phyloP scores from a whole-genome alignment of 2,797 vertebrate genomes.

The Diceros bicornis region DNA sequence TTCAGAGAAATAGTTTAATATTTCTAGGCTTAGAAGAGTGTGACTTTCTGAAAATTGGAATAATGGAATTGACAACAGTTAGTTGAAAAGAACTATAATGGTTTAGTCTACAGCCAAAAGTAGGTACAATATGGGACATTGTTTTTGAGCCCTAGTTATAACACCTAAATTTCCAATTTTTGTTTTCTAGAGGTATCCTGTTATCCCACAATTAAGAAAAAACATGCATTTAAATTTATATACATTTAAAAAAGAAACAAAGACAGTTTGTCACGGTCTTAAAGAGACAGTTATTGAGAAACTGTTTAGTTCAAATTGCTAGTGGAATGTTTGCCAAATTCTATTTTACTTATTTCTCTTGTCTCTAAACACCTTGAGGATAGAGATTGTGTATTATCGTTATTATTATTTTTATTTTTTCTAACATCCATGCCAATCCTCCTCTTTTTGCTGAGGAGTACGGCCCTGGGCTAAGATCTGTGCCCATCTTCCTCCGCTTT shows the following conservation, averaged over 20 bases:
- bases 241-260: slow-evolving; percentile 39
- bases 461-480: no score
- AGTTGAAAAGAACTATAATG: slow-evolving; percentile 15
- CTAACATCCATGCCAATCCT: no score
- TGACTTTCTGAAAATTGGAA: slow-evolving; percentile 37
- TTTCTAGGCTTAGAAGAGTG: background rate
- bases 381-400: background rate
- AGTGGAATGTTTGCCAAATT: slow-evolving; percentile 54
- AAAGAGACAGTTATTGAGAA: slow-evolving; percentile 13
- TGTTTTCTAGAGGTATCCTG: background rate
- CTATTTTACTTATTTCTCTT: background rate
- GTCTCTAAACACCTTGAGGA: slow-evolving; percentile 8
- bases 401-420: no score
- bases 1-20: slow-evolving; percentile 10
- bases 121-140: background rate
- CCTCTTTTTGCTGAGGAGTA: no score
- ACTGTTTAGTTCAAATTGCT: slow-evolving; percentile 35
- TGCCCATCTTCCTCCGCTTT: no score
- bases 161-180: slow-evolving; percentile 12
- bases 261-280: background rate
- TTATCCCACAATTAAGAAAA: slow-evolving; percentile 46
- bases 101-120: background rate
- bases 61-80: slow-evolving; percentile 25
- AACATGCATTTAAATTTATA: slow-evolving; percentile 49
- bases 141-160: slow-evolving; percentile 44